Conservation (phyloP, 2,888 invertebrate genomes). For the Drosophila robusta region DNA sequence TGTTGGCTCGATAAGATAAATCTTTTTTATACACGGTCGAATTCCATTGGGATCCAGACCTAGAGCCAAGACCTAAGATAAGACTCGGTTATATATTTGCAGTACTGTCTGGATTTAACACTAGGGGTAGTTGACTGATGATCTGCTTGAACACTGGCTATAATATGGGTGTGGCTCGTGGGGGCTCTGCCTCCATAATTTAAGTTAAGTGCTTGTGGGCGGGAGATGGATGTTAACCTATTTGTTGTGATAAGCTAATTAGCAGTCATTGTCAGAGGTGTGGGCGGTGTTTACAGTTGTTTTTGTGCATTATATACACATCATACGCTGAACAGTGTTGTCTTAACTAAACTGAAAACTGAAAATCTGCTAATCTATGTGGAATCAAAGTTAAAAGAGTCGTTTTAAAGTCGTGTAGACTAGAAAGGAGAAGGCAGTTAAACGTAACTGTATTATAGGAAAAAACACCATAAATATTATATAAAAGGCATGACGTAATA, state of each 20-base stretch:
- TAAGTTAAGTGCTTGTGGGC: neutral
- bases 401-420: constrained; percentile 5
- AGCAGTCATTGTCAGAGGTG: constrained; percentile 39
- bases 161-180: constrained; percentile 44
- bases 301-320: constrained; percentile 12
- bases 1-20: constrained; percentile 63
- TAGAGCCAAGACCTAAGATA: constrained; percentile 30
- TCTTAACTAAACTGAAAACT: constrained; percentile 3
- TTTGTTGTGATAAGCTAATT: constrained; percentile 46
- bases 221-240: neutral
- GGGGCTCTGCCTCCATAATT: constrained; percentile 40
- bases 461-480: no score
- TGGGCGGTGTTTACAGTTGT: constrained; percentile 8
- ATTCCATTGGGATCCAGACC: constrained; percentile 1
- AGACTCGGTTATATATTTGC: constrained; percentile 12
- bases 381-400: constrained; percentile 11
- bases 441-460: no score
- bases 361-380: constrained; percentile 26
- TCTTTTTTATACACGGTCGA: constrained; percentile 31
- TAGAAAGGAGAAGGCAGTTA: neutral
- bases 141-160: constrained; percentile 24
- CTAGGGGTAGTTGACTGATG: constrained; percentile 21
- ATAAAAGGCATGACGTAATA: no score
- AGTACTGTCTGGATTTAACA: constrained; percentile 13
- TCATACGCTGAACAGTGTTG: neutral